Evolutionary conservation across 2,113 vertebrate species (phyloP).

Genomic region (Junco hyemalis): DNA sequence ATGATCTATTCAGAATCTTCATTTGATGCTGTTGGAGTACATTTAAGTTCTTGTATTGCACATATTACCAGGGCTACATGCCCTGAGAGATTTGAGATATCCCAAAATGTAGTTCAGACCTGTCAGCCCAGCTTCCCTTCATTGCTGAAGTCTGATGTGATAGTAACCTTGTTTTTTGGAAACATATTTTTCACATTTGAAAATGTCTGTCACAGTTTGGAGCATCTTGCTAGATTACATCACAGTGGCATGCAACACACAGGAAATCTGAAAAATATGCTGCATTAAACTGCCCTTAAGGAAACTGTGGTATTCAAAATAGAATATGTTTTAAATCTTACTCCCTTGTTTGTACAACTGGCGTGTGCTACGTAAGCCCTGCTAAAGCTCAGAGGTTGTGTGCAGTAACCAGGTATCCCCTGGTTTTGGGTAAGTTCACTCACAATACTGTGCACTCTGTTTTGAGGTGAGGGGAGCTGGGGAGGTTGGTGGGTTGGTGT

Average conservation of each 20-base stretch:
- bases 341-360: slow-evolving; percentile 64
- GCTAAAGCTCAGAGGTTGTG: background rate
- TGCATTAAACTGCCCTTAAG: slow-evolving; percentile 63
- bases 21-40: background rate
- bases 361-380: background rate
- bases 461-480: background rate
- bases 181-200: slow-evolving; percentile 65
- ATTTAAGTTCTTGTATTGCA: background rate
- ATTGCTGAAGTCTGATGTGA: slow-evolving; percentile 25
- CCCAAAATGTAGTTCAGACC: background rate
- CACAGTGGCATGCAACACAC: slow-evolving; percentile 64
- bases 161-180: slow-evolving; percentile 35
- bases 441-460: background rate
- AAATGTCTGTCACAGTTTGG: slow-evolving; percentile 57
- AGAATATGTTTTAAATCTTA: slow-evolving; percentile 70
- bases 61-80: background rate
- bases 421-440: background rate
- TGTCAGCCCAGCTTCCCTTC: background rate
- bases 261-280: slow-evolving; percentile 71
- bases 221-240: slow-evolving; percentile 60
- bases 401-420: background rate
- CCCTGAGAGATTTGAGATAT: background rate
- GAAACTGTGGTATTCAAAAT: slow-evolving; percentile 64
- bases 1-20: background rate
- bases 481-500: background rate